Percentiles rank a stretch among this genome's conserved stretches.
These are phyloP conservation scores for Rhagologus leucostigma DNA, from an alignment of 2,113 vertebrate species.

Conservation along the genomic window DNA sequence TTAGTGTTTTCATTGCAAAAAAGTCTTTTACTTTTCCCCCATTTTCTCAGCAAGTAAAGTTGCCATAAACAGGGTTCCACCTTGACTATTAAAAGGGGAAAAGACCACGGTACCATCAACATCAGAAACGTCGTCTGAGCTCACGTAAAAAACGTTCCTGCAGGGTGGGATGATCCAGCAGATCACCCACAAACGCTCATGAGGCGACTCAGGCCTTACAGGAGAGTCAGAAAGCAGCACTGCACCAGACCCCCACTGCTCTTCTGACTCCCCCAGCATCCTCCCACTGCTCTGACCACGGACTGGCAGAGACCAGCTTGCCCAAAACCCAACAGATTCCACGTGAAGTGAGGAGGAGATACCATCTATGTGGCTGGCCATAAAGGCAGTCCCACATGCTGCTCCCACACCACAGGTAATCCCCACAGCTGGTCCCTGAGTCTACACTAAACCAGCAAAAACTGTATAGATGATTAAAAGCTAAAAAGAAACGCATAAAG, in stretches of 20 bases:
- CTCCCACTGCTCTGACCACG: neutral
- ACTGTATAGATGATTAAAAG: neutral
- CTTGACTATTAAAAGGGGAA: neutral
- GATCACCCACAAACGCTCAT: neutral
- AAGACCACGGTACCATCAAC: neutral
- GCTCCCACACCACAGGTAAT: neutral
- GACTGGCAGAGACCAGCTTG: neutral
- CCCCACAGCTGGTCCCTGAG: neutral
- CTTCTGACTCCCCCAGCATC: neutral
- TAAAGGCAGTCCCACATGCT: neutral
- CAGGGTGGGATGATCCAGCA: neutral
- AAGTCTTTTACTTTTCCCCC: neutral
- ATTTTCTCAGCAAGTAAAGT: neutral
- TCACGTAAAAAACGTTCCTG: rapidly evolving
- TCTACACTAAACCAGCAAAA: neutral
- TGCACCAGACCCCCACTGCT: neutral
- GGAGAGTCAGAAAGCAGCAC: neutral
- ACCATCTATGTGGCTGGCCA: neutral
- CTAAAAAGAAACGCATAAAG: neutral
- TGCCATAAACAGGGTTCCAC: neutral
- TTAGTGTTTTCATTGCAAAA: neutral
- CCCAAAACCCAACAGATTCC: neutral
- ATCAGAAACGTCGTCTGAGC: neutral
- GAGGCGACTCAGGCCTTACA: neutral
- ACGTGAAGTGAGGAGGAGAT: neutral